Base-by-base conservation (phyloP, 2,888 invertebrate genomes). In the Leucania comma region DNA sequence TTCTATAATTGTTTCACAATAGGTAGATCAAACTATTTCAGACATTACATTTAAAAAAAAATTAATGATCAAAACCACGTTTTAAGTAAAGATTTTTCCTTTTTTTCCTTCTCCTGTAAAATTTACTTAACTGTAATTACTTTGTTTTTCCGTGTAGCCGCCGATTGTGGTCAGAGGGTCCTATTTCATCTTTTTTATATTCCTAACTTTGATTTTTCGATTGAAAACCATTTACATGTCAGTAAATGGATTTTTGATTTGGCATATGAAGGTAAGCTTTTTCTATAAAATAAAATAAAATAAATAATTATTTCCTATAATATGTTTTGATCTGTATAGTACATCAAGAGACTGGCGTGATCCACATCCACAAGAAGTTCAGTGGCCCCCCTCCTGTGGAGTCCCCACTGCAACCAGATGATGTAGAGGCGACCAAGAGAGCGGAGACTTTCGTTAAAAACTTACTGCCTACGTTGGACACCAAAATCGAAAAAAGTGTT, bases 321-420 rank as follows among this genome's bases (percentile, higher is more conserved):
- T 42, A 2, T 17, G 20, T 29, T 38, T 64, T 42, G 3, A 24
- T 61, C 20, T 48, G 14, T 38, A 2, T 22, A 70, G 72, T 70
- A 53, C 38, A 63, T 29, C 51, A 63, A 26, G 63, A 72, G 3
- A 26, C 32, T 62, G 72, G 72, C 22, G 26, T 46, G 14, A 46
- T 72, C 26, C 63, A 72, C 50, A 53, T 70, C 32, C 71, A 72
- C 32, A 63, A 22, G 38, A 72, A 53, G 35, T 20, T 58, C 8
- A 58, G 46, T 46, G 51, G 9, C 9, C 46, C 24, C 14, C 57
- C 20, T 9, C 42, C 8, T 1, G 29, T 8, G 2, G 50, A 8
- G n/a, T 26, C 29, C 17, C 61, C 70, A 6, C 29, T 57, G 29
- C 29, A 24, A 42, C 56, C 56, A 32, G n/a, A 32, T n/a, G 70